Conservation (phyloP, 2,888 invertebrate species). For the Sarcophaga carnaria region DNA sequence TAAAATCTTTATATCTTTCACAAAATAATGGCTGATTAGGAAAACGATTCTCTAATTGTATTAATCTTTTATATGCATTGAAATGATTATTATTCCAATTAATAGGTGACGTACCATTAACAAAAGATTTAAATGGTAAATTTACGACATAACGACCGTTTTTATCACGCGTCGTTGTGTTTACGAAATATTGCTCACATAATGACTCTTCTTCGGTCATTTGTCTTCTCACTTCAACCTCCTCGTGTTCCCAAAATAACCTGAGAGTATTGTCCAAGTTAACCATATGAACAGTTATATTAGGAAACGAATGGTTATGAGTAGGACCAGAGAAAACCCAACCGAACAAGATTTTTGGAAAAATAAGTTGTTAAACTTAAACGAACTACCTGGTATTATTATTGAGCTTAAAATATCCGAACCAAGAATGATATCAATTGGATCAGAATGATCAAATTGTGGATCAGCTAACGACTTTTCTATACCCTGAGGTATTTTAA, state of each 20-base stretch:
- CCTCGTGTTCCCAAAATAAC: no score
- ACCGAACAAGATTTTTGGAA: constrained; percentile 41
- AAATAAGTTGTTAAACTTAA: constrained; percentile 37
- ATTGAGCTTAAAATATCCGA: constrained; percentile 31
- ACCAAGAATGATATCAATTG: constrained; percentile 19
- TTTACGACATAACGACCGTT: constrained; percentile 35
- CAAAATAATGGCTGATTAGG: constrained; percentile 25
- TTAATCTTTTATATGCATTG: constrained; percentile 39
- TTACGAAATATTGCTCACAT: constrained; percentile 45
- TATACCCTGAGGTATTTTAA: background rate
- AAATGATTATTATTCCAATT: constrained; percentile 30
- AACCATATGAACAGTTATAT: constrained; percentile 28
- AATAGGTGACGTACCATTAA: background rate
- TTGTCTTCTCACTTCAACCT: background rate
- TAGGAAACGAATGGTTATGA: background rate
- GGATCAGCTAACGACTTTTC: constrained; percentile 42
- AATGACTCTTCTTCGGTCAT: constrained; percentile 9
- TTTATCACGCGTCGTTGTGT: constrained; percentile 21
- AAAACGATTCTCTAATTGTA: constrained; percentile 41
- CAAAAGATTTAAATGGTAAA: constrained; percentile 28
- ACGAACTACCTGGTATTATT: constrained; percentile 12
- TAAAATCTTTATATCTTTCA: constrained; percentile 44
- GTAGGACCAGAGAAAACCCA: constrained; percentile 51
- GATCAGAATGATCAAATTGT: constrained; percentile 32
- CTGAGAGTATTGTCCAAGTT: background rate